Base-by-base conservation (phyloP, 2,888 invertebrate genomes). In the Lysandra coridon region DNA sequence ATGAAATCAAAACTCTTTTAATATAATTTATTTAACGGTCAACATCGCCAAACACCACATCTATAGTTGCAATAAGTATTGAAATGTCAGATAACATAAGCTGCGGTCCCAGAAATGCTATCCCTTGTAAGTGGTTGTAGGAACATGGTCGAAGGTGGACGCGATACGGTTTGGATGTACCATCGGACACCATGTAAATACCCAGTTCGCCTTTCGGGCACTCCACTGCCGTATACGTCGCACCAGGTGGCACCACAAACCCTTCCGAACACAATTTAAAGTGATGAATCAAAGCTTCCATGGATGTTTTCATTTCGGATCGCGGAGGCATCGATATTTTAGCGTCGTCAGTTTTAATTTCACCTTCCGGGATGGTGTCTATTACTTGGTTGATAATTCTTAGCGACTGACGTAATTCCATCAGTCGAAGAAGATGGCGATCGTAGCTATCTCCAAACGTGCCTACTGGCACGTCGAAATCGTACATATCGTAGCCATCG, bases 251-350 rank as follows among this genome's bases (percentile, higher is more conserved):
- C 37, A 98, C 98, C 49, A 95, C 94, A 88, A 96, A 97, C 0
- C 98, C 98, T 89, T 97, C 97, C 1, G 97, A 95, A 88, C 96
- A 98, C 81, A 97, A 94, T 88, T 98, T 98, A 89, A 98, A 98
- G 87, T 98, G 98, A 89, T 98, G 98, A 85, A 98, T 98, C 74
- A 98, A 91, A 0, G 97, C 96, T 89, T 98, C 98, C 98, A 98
- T 98, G 7, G 95, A 96, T 4, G 95, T 96, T 93, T 98, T 98
- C 98, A 98, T 98, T 91, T 97, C 97, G 2, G 90, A 91, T 82
- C 98, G 95, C 62, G 91, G 95, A 1, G 98, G 98, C 4, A 98
- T 96, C 17, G 94, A 89, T 60, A 98, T 91, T 92, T 98, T 98
- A 78, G 96, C 95, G 90, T 98, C 98, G 86, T 98, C 98, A 0